Percentiles rank a stretch among this genome's conserved stretches.
These are phyloP conservation scores for Cheilosia impressa DNA, from an alignment of 2,888 invertebrate species.

Conservation along the genomic window DNA sequence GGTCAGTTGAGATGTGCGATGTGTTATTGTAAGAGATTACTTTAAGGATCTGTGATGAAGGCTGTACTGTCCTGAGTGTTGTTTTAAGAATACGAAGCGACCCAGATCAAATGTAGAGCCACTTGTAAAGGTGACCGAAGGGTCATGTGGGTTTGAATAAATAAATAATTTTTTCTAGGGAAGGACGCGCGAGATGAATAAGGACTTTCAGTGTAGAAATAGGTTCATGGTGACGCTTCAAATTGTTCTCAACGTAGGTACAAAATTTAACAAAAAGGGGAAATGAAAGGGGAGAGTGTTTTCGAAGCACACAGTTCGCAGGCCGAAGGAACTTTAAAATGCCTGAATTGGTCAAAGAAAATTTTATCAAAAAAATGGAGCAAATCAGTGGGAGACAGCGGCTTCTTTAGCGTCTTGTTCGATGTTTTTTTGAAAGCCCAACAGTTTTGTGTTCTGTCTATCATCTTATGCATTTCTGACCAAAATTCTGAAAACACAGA, in stretches of 20 bases:
- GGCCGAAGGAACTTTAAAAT: no score
- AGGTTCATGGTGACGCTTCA: not conserved
- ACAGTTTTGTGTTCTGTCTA: no score
- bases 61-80: conserved; percentile 30
- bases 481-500: no score
- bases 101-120: conserved; percentile 4
- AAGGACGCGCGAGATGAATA: not conserved
- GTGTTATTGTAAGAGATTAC: conserved; percentile 38
- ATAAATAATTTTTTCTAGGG: conserved; percentile 37
- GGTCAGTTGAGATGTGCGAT: conserved; percentile 8
- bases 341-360: no score
- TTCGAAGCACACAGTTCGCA: not conserved
- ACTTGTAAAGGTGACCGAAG: not conserved
- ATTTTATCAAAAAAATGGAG: no score
- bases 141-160: conserved; percentile 10
- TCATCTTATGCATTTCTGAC: no score
- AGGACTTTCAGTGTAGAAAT: not conserved
- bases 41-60: conserved; percentile 1
- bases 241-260: not conserved
- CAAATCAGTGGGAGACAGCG: no score
- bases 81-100: conserved; percentile 20
- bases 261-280: not conserved
- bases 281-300: not conserved
- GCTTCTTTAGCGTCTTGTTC: no score
- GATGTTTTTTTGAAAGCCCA: no score